Conservation (phyloP, 2,888 invertebrate genomes). For the Thereva unica region DNA sequence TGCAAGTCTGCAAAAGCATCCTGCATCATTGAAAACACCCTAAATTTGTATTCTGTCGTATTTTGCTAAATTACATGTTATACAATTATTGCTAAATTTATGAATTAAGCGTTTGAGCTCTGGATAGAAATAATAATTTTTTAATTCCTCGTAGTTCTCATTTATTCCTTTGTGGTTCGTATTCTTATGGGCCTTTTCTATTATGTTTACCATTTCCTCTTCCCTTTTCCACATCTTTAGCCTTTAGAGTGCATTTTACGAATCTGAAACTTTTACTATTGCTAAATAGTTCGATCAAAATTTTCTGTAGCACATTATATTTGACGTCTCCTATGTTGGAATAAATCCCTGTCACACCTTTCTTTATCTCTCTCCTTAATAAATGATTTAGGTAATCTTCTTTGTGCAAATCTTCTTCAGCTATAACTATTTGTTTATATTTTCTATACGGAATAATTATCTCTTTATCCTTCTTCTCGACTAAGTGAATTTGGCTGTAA, state of each 20-base stretch:
- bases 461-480: constrained; percentile 1
- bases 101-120: background rate
- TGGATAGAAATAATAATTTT: background rate
- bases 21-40: too few species aligned
- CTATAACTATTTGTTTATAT: background rate
- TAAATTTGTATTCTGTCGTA: too few species aligned
- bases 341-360: background rate
- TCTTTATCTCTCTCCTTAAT: constrained; percentile 5
- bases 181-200: constrained; percentile 2
- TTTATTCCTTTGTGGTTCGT: constrained; percentile 1
- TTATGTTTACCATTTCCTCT: background rate
- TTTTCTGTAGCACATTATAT: constrained; percentile 1
- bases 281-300: constrained; percentile 10
- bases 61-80: too few species aligned
- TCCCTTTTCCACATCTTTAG: constrained; percentile 6
- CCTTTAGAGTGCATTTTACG: background rate
- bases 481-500: background rate
- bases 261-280: background rate
- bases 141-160: background rate
- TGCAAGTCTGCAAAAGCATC: too few species aligned
- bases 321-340: background rate
- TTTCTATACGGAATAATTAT: background rate
- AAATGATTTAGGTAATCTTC: constrained; percentile 13
- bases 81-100: too few species aligned
- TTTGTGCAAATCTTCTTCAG: background rate